Evolutionary conservation across 2,797 vertebrate species (phyloP).

Genomic region (Euthynnus affinis): DNA sequence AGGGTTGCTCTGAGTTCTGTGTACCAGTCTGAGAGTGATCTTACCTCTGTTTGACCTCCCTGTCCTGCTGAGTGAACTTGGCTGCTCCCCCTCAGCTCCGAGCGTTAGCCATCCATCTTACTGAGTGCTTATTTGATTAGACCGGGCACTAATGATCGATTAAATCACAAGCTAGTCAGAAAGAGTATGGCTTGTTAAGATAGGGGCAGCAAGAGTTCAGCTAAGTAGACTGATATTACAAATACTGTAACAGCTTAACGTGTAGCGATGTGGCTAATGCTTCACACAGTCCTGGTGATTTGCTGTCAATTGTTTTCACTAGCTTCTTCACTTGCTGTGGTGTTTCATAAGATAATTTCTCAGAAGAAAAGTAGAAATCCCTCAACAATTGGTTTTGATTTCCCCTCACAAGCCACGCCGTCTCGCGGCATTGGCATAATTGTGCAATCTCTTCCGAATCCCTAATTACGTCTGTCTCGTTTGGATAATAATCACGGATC

Average conservation of each 20-base stretch:
- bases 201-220: slow-evolving; percentile 69
- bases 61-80: slow-evolving; percentile 68
- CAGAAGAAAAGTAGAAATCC: slow-evolving; percentile 69
- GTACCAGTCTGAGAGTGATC: slow-evolving; percentile 56
- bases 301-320: slow-evolving; percentile 56
- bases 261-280: slow-evolving; percentile 59
- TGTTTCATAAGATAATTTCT: slow-evolving; percentile 71
- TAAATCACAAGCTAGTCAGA: slow-evolving; percentile 74
- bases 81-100: slow-evolving; percentile 55
- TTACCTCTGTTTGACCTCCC: slow-evolving; percentile 75
- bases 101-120: slow-evolving; percentile 72
- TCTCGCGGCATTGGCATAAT: slow-evolving; percentile 74
- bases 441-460: slow-evolving; percentile 80
- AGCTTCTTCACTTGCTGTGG: slow-evolving; percentile 14
- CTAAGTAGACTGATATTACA: slow-evolving; percentile 64
- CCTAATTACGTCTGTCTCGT: slow-evolving; percentile 83
- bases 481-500: slow-evolving; percentile 83
- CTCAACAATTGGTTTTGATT: slow-evolving; percentile 81
- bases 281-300: slow-evolving; percentile 62
- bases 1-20: slow-evolving; percentile 40
- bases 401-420: slow-evolving; percentile 61
- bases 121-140: slow-evolving; percentile 77
- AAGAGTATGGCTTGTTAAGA: slow-evolving; percentile 72
- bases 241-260: slow-evolving; percentile 62
- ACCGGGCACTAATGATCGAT: slow-evolving; percentile 81